phyloP scores from a whole-genome alignment of 2,797 vertebrate genomes.

The Chromis chromis region DNA sequence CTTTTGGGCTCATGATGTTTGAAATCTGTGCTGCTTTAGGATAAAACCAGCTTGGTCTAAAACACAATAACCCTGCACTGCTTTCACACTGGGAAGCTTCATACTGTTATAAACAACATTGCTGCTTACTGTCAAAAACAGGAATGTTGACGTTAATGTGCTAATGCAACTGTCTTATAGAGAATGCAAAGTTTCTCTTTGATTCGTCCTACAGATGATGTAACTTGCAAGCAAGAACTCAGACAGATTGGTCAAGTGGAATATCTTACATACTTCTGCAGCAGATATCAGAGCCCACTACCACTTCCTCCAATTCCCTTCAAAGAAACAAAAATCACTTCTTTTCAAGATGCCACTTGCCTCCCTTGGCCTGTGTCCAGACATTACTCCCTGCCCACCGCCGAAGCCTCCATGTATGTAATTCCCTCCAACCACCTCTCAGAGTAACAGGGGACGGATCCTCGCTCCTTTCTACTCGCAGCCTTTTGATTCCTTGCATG shows the following conservation, averaged over 20 bases:
- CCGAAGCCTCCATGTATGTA: not conserved
- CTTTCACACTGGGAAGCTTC: not conserved
- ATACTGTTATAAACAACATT: not conserved
- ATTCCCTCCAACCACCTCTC: not conserved
- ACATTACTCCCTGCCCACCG: not conserved
- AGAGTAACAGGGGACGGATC: not conserved
- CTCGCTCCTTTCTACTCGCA: not conserved
- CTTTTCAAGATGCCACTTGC: not conserved
- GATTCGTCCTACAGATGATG: not conserved
- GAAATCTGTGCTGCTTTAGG: not conserved
- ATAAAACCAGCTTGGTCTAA: too few species aligned
- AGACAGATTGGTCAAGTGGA: not conserved
- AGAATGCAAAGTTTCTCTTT: not conserved
- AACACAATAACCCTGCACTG: too few species aligned
- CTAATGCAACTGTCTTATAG: not conserved
- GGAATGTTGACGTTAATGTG: not conserved
- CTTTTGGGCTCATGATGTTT: not conserved
- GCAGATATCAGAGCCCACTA: not conserved
- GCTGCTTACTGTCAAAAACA: not conserved
- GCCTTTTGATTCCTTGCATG: not conserved
- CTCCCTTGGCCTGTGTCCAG: not conserved
- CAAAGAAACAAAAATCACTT: slow-evolving; percentile 1
- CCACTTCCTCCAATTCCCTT: not conserved
- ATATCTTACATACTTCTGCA: not conserved
- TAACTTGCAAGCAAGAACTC: not conserved